A percentile compares a stretch with the other conserved stretches of the same genome.
These are phyloP conservation scores for Amphimallon solstitiale DNA, from an alignment of 2,888 invertebrate genomes.

Conservation along the genomic window DNA sequence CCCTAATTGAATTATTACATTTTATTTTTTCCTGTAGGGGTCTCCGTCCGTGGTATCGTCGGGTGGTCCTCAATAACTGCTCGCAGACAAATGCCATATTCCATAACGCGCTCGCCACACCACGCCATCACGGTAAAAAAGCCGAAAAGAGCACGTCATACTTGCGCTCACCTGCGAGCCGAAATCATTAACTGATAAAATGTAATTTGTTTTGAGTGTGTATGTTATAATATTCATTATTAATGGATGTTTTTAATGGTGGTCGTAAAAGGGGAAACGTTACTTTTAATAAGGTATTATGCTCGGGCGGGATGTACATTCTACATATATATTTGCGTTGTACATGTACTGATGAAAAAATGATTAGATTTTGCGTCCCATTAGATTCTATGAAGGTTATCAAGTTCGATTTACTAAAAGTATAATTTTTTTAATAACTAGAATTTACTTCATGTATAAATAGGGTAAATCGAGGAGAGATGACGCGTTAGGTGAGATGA, in stretches of 20 bases:
- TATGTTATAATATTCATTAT: constrained; percentile 35
- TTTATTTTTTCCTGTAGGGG: constrained; percentile 4
- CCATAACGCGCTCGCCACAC: not conserved
- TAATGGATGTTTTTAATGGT: constrained; percentile 34
- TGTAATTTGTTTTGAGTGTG: constrained; percentile 36
- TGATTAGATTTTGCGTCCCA: no score
- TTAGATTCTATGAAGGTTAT: no score
- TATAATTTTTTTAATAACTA: no score
- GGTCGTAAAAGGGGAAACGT: no score
- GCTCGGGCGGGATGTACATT: no score
- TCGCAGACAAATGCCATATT: not conserved
- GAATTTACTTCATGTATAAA: no score
- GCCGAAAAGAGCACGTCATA: not conserved
- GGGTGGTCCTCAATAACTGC: not conserved
- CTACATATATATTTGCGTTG: not conserved
- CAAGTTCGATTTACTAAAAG: no score
- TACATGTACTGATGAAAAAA: no score
- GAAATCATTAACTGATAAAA: constrained; percentile 39
- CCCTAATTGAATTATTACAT: constrained; percentile 10
- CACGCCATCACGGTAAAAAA: no score
- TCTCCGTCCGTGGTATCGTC: not conserved
- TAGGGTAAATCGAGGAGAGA: no score
- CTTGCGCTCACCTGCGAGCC: constrained; percentile 35
- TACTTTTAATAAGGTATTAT: no score
- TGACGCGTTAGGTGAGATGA: no score